phyloP scores from a whole-genome alignment of 2,888 invertebrate species.

The Polylopha cassiicola region DNA sequence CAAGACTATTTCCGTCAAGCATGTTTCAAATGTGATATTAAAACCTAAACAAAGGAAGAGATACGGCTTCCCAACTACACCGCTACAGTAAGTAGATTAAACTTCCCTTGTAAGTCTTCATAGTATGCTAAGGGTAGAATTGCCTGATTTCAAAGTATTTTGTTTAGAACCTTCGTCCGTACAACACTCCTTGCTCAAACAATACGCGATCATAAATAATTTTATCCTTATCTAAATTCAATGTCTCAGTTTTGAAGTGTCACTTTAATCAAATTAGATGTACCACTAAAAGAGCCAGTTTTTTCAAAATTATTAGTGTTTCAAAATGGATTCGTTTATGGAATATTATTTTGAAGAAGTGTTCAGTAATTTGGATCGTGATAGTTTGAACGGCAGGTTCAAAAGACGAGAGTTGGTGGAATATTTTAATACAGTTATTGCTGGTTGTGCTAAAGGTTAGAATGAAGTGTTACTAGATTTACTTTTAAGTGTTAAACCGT shows the following conservation, averaged over 20 bases:
- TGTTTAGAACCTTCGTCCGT: conserved; percentile 22
- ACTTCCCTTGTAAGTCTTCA: conserved; percentile 51
- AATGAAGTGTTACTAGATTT: conserved; percentile 13
- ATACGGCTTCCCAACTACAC: conserved; percentile 50
- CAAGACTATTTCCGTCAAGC: too few relatives aligned
- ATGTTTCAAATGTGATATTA: neutral
- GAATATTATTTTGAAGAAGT: conserved; percentile 87
- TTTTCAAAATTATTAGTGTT: neutral
- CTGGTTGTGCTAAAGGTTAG: conserved; percentile 81
- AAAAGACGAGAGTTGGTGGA: conserved; percentile 84
- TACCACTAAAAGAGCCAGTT: too few relatives aligned
- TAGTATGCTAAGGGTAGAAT: conserved; percentile 29
- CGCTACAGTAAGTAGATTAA: conserved; percentile 55
- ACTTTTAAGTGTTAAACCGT: neutral
- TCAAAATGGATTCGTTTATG: conserved; percentile 85
- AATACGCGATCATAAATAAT: too few relatives aligned
- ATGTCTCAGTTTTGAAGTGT: too few relatives aligned
- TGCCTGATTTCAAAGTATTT: conserved; percentile 47
- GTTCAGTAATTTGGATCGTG: conserved; percentile 83
- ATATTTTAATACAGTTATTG: conserved; percentile 87
- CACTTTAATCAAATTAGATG: too few relatives aligned
- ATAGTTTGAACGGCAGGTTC: conserved; percentile 82
- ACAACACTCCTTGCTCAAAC: too few relatives aligned
- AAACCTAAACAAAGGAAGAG: conserved; percentile 8
- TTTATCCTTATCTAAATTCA: too few relatives aligned